These are phyloP conservation scores for Watsonalla binaria DNA, from an alignment of 2,888 invertebrate genomes.

Conservation along the genomic window DNA sequence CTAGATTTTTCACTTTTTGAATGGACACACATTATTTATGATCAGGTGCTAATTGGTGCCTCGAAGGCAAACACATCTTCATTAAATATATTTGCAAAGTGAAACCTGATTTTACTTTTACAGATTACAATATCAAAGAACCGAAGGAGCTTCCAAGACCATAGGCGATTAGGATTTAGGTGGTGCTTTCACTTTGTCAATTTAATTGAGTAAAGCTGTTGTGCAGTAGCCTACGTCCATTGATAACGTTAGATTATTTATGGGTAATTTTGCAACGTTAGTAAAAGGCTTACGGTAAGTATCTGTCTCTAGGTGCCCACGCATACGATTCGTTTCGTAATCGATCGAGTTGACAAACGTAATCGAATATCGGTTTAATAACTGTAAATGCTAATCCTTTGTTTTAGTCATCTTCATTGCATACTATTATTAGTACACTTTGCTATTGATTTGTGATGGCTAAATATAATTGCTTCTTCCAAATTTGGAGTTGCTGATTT, in stretches of 20 bases:
- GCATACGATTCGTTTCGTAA: conserved; percentile 6
- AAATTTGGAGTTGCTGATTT: no score
- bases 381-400: no score
- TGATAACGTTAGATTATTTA: conserved; percentile 13
- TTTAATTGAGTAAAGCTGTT: no score
- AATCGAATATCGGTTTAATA: neutral
- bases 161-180: no score
- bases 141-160: neutral
- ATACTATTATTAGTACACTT: no score
- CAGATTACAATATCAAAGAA: neutral
- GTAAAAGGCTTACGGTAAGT: conserved; percentile 15
- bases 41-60: neutral
- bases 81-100: no score
- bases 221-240: neutral
- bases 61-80: no score
- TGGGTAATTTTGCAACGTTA: conserved; percentile 14
- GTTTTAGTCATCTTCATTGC: no score
- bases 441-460: no score
- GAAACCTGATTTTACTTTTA: no score
- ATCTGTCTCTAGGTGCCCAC: conserved; percentile 20
- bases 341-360: neutral
- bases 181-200: no score
- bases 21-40: neutral
- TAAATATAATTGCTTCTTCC: no score
- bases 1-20: neutral